A percentile compares a stretch with the other conserved stretches of the same genome.
Evolutionary conservation across 2,888 invertebrate genomes (phyloP).

Genomic region (Hofmannophila pseudospretella): DNA sequence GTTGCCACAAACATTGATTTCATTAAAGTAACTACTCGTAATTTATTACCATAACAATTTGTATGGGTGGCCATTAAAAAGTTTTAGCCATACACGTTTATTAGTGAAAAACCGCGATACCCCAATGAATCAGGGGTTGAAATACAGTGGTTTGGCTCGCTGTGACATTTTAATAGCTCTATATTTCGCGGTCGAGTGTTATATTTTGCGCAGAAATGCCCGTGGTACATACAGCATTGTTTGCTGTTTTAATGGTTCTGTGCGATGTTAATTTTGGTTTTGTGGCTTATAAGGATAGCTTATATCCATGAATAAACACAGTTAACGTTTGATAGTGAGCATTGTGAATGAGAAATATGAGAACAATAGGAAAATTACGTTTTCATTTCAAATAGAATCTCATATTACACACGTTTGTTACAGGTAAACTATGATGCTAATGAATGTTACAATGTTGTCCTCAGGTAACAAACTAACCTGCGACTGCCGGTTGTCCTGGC

Average conservation of each 20-base stretch:
- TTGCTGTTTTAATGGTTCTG: constrained; percentile 40
- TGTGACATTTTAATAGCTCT: constrained; percentile 35
- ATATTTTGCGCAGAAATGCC: constrained; percentile 43
- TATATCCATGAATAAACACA: neutral
- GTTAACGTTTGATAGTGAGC: neutral
- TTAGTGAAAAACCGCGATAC: constrained; percentile 7
- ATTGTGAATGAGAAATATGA: too few relatives aligned
- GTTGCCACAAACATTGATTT: too few relatives aligned
- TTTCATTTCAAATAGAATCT: too few relatives aligned
- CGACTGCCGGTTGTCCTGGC: constrained; percentile 89
- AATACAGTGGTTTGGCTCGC: constrained; percentile 21
- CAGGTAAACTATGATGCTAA: too few relatives aligned
- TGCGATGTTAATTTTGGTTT: constrained; percentile 9
- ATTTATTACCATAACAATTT: neutral
- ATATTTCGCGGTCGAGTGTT: constrained; percentile 47
- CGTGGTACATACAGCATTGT: constrained; percentile 31
- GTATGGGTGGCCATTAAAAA: constrained; percentile 1
- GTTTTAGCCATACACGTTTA: constrained; percentile 1
- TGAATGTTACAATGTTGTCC: too few relatives aligned
- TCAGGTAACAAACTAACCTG: constrained; percentile 89
- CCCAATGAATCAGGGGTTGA: constrained; percentile 28
- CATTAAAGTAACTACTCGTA: too few relatives aligned
- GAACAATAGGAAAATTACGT: too few relatives aligned
- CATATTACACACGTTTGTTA: too few relatives aligned
- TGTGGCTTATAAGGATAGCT: neutral